phyloP scores from a whole-genome alignment of 2,113 vertebrate genomes.

The Chionodraco myersi region DNA sequence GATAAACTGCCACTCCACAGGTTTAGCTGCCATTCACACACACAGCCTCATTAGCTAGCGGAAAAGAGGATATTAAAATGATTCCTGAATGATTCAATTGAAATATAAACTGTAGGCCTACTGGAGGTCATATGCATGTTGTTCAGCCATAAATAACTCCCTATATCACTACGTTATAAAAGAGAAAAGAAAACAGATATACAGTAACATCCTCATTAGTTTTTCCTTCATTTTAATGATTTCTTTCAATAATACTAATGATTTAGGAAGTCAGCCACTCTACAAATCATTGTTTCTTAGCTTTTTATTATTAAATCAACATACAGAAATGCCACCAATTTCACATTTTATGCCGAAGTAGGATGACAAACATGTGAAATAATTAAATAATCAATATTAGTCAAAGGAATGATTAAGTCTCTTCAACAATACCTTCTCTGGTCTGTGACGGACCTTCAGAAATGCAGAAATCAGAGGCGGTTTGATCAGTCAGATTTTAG shows the following conservation, averaged over 20 bases:
- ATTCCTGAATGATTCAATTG: constrained; percentile 27
- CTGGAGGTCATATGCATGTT: too few relatives aligned
- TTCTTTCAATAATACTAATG: not conserved
- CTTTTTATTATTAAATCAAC: constrained; percentile 1
- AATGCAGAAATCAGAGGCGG: not conserved
- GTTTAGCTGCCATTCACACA: constrained; percentile 42
- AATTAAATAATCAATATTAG: not conserved
- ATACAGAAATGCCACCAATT: not conserved
- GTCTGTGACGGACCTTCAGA: not conserved
- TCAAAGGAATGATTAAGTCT: not conserved
- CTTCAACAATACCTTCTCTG: not conserved
- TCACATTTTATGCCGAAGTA: not conserved
- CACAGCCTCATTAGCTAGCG: constrained; percentile 35
- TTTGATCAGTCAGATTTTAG: not conserved
- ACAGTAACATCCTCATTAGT: too few relatives aligned
- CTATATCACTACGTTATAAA: too few relatives aligned
- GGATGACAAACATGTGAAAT: not conserved
- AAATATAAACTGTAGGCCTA: not conserved
- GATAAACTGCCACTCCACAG: constrained; percentile 21
- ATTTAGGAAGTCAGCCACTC: constrained; percentile 2
- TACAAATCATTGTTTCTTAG: not conserved
- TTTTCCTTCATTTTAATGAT: not conserved
- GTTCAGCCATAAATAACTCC: too few relatives aligned
- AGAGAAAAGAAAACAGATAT: not conserved
- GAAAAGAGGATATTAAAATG: constrained; percentile 29